Base-by-base conservation (phyloP, 2,113 vertebrate genomes). In the Oreotrochilus melanogaster region DNA sequence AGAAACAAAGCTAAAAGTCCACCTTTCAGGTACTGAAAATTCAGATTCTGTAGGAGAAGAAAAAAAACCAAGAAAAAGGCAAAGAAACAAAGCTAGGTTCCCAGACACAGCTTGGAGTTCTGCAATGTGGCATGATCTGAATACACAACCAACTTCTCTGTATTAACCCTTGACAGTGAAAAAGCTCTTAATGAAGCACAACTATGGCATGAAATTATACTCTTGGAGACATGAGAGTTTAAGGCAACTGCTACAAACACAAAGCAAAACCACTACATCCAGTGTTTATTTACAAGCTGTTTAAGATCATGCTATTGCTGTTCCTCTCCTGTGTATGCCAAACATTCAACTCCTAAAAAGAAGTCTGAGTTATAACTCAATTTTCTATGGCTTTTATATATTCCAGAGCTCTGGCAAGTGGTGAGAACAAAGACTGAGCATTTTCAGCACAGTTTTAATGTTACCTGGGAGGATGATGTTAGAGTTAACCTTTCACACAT, bases 341-440 rank as follows among this genome's bases (percentile, higher is more conserved):
- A 93, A 90, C 15, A 76, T 9, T 75, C 45, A 92, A 53, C 57
- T 28, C 74, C 71, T 89, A 93, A 76, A 88, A 96, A 96, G 92
- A 94, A 95, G 92, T 82, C 89, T 80, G 85, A 96, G 39, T 76
- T 78, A 15, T 3, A 67, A 86, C 61, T 30, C 9, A 73, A 58
- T 28, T 94, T 78, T 64, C n/a, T 48, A 2, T 4, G 37, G 47
- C 51, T 93, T 88, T 85, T 67, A 16, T 3, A 54, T 5, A 50
- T 19, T 39, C 28, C 64, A 80, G 48, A 81, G 48, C 69, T 92
- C 72, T 80, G 71, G 39, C 67, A 69, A 23, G 74, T 28, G 45
- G 18, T 47, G 45, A 47, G 75, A 90, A 80, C 9, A 48, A 54
- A 61, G 75, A 80, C 31, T 19, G 37, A 42, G 22, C 28, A 53